Evolutionary conservation across 1,140 invertebrate species (phyloP).

Genomic region (Pseudomyrmex dendroicus): DNA sequence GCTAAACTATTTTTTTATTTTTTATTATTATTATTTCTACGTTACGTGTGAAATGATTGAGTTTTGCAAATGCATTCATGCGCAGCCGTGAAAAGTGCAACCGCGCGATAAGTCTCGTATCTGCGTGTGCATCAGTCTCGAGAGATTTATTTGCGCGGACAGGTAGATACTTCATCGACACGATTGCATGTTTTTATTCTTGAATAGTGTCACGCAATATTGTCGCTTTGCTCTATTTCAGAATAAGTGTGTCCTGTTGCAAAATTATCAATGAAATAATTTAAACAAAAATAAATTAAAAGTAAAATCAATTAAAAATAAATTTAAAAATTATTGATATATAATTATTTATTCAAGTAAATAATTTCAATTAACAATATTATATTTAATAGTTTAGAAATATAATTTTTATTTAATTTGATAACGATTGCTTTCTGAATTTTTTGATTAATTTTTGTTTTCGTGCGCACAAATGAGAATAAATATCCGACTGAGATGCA

Average conservation of each 20-base stretch:
- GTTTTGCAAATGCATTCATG: constrained; percentile 11
- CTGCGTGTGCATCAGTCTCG: constrained; percentile 16
- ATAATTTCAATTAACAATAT: no score
- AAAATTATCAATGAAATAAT: constrained; percentile 3
- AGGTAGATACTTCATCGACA: constrained; percentile 24
- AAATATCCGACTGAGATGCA: constrained; percentile 2
- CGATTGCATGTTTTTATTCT: not conserved
- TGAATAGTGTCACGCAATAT: constrained; percentile 16
- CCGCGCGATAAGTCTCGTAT: not conserved
- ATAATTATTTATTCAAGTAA: no score
- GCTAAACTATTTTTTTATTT: not conserved
- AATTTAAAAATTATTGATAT: no score
- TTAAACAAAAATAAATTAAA: no score
- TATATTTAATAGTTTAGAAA: no score
- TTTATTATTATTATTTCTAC: not conserved
- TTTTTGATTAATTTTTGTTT: no score
- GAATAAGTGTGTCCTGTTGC: not conserved
- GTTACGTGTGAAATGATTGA: not conserved
- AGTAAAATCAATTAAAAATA: no score
- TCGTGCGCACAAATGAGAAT: not conserved
- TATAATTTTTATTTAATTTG: no score
- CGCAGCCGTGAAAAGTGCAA: constrained; percentile 13
- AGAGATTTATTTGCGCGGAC: not conserved
- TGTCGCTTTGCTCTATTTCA: not conserved
- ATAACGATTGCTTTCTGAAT: no score